Evolutionary conservation across 2,113 vertebrate species (phyloP).

Genomic region (Nipponia nippon): DNA sequence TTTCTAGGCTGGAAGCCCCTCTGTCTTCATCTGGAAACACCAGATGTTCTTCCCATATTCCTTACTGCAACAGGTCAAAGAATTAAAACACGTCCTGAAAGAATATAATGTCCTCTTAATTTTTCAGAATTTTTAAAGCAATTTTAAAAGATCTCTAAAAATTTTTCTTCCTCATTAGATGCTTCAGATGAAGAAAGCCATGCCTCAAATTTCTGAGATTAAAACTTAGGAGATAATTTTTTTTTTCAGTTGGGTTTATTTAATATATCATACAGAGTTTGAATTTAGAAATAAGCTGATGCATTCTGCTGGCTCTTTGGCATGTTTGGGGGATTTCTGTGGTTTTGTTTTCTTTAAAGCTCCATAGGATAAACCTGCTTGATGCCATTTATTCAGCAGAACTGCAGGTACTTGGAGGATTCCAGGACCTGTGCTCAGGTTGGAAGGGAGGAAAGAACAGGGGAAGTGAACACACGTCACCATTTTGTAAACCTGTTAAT

Average conservation of each 20-base stretch:
- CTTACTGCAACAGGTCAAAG: neutral
- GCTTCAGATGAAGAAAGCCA: neutral
- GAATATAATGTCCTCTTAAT: neutral
- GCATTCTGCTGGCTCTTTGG: neutral
- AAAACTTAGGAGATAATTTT: neutral
- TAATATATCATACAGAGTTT: neutral
- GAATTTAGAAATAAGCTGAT: neutral
- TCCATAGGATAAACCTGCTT: neutral
- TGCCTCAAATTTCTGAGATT: neutral
- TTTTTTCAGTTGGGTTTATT: neutral
- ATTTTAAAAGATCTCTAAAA: neutral
- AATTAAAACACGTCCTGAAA: neutral
- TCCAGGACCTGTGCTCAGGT: neutral
- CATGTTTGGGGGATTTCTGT: neutral
- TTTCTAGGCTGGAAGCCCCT: neutral
- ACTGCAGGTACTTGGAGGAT: neutral
- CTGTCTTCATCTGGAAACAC: conserved; percentile 10
- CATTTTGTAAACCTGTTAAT: neutral
- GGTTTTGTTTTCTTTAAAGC: neutral
- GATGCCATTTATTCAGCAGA: neutral
- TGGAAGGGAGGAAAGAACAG: neutral
- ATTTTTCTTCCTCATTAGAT: neutral
- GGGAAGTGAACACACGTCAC: neutral
- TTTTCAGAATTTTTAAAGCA: neutral
- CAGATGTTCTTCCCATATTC: neutral